Evolutionary conservation across 2,113 vertebrate species (phyloP).

Genomic region (Muscicapa adusta): DNA sequence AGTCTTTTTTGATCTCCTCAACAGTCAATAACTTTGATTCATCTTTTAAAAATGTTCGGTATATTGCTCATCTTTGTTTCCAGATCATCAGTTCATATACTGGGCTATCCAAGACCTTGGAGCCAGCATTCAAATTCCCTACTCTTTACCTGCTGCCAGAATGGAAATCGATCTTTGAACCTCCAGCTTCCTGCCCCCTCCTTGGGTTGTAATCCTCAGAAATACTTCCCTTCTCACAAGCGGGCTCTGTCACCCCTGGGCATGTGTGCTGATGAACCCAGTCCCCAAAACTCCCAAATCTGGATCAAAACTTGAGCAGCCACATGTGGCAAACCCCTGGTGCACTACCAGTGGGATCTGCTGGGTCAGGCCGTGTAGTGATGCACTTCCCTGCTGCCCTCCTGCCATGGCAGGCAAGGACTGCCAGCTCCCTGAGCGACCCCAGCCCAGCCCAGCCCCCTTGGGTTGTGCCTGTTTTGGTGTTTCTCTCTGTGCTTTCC

Average conservation of each 20-base stretch:
- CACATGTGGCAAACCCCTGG: rapidly evolving
- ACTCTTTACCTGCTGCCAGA: background rate
- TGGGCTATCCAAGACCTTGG: background rate
- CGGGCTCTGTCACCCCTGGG: background rate
- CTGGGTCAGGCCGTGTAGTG: rapidly evolving
- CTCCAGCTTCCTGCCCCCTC: background rate
- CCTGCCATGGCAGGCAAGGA: background rate
- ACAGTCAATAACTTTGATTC: background rate
- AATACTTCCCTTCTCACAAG: background rate
- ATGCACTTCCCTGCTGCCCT: background rate
- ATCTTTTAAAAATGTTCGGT: background rate
- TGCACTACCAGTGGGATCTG: rapidly evolving
- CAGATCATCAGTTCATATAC: background rate
- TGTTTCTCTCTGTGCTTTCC: background rate
- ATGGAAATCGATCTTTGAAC: background rate
- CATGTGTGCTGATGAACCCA: background rate
- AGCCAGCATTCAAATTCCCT: background rate
- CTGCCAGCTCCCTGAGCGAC: rapidly evolving
- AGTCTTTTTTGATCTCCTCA: background rate
- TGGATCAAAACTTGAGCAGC: background rate
- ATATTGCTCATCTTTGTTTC: constrained; percentile 11
- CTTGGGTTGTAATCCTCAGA: background rate
- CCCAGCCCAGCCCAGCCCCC: background rate
- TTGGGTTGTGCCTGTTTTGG: background rate
- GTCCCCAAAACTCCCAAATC: background rate